Conservation (phyloP, 2,797 vertebrate species). For the Glyptemys insculpta region DNA sequence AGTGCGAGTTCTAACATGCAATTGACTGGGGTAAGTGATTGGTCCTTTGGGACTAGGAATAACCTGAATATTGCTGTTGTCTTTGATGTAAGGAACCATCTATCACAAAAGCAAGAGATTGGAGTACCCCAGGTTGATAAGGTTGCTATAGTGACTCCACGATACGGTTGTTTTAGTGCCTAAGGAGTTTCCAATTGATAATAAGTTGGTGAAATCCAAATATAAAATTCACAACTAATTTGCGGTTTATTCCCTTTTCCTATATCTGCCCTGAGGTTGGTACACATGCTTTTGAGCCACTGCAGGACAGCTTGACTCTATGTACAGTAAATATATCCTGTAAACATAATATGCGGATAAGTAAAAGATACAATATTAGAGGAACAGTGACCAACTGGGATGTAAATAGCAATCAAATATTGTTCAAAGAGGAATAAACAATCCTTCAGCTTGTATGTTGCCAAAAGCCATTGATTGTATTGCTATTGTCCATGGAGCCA, state of each 20-base stretch:
- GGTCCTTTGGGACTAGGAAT: background rate
- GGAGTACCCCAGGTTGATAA: background rate
- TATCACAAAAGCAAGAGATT: background rate
- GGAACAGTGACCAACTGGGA: no score
- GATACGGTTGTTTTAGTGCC: background rate
- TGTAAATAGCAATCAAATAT: no score
- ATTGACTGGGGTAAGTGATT: background rate
- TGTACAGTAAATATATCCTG: no score
- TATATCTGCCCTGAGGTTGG: background rate
- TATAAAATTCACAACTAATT: background rate
- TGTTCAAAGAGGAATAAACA: no score
- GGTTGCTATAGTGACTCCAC: background rate
- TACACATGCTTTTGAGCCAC: background rate
- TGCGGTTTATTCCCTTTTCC: background rate
- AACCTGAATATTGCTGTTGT: background rate
- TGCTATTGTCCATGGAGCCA: background rate
- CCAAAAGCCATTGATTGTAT: no score
- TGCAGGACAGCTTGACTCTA: background rate
- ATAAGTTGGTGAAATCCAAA: background rate
- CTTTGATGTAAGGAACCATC: background rate
- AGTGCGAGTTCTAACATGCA: background rate
- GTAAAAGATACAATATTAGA: no score
- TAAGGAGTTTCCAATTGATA: background rate
- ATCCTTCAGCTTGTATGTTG: no score
- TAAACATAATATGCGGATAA: no score